Conservation (phyloP, 2,888 invertebrate species). For the Teleiodes luculella region DNA sequence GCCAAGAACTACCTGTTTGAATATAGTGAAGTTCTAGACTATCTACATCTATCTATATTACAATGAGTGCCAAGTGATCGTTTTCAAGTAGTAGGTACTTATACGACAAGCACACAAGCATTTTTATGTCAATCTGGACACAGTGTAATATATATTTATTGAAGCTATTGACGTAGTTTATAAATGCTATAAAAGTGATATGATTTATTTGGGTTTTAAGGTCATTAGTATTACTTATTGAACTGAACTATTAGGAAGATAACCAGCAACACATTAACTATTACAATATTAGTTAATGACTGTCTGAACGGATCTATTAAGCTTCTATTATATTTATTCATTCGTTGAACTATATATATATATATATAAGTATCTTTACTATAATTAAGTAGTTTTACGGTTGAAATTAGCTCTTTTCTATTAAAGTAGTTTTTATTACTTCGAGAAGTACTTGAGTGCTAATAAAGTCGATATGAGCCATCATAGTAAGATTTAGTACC, state of each 20-base stretch:
- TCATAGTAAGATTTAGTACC: background rate
- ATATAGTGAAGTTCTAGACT: conserved; percentile 21
- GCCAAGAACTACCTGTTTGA: conserved; percentile 26
- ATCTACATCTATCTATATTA: background rate
- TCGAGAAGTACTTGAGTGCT: background rate
- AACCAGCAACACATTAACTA: no score
- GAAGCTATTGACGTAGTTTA: background rate
- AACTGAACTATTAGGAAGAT: background rate
- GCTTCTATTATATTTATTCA: no score
- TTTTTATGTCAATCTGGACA: conserved; percentile 9
- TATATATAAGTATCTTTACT: background rate
- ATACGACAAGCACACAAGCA: background rate
- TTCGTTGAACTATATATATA: no score
- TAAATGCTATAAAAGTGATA: background rate
- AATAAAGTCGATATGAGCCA: background rate
- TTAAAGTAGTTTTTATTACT: background rate
- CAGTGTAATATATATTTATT: background rate
- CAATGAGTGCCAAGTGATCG: conserved; percentile 24
- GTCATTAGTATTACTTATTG: background rate
- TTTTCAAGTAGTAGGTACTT: background rate
- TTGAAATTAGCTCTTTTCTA: background rate
- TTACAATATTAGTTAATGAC: no score
- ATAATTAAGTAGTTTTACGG: background rate
- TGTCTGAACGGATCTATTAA: no score
- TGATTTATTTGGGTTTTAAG: conserved; percentile 3